Evolutionary conservation across 2,888 invertebrate genomes (phyloP).

Genomic region (Macrophya alboannulata): DNA sequence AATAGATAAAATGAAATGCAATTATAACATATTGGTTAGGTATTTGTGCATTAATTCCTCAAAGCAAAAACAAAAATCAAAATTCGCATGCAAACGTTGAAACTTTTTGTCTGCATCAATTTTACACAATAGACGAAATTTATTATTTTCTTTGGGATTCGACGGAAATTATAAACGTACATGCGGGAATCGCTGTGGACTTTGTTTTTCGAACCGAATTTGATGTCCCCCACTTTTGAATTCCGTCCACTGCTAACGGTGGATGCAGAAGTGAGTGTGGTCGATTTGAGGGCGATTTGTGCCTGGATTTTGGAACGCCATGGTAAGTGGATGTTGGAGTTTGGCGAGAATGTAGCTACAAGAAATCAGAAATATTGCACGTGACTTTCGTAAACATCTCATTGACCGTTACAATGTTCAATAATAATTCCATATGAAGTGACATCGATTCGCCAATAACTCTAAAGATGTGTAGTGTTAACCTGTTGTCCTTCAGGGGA

Average conservation of each 20-base stretch:
- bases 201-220: slow-evolving; percentile 63
- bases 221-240: slow-evolving; percentile 53
- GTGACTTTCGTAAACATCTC: not conserved
- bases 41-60: not conserved
- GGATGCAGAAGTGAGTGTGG: slow-evolving; percentile 59
- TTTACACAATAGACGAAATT: not conserved
- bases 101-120: not conserved
- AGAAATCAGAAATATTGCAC: not conserved
- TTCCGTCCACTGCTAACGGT: slow-evolving; percentile 58
- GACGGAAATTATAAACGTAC: slow-evolving; percentile 53
- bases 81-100: too few relatives aligned
- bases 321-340: slow-evolving; percentile 59
- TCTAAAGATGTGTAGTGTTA: slow-evolving; percentile 1
- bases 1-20: not conserved
- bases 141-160: not conserved
- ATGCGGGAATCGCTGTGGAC: slow-evolving; percentile 62
- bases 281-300: slow-evolving; percentile 63
- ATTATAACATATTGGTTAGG: not conserved
- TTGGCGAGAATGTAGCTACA: slow-evolving; percentile 34
- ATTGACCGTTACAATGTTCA: not conserved
- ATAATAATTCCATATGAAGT: not conserved
- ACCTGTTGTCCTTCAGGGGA: slow-evolving; percentile 61
- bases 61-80: not conserved
- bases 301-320: slow-evolving; percentile 60
- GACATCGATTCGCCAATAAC: not conserved